Evolutionary conservation across 1,140 invertebrate genomes (phyloP).

Genomic region (Aphaenogaster rudis): DNA sequence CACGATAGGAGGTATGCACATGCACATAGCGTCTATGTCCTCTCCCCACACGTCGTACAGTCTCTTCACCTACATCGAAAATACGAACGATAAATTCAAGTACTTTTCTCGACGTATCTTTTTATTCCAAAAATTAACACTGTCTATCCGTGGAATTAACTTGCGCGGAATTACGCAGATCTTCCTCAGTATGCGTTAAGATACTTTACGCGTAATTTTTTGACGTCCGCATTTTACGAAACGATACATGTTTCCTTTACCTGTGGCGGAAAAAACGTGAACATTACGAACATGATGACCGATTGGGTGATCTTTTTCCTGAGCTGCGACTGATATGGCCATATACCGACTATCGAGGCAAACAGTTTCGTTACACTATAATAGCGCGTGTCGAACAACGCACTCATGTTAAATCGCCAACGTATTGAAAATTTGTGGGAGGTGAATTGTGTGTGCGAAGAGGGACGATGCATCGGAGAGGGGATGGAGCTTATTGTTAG

Average conservation of each 20-base stretch:
- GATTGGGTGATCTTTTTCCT: background rate
- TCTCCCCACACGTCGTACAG: constrained; percentile 4
- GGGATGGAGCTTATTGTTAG: background rate
- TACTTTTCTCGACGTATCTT: background rate
- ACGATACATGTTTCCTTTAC: background rate
- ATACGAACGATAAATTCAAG: background rate
- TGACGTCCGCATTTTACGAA: background rate
- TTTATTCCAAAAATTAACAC: background rate
- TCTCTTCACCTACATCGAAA: background rate
- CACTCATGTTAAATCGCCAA: background rate
- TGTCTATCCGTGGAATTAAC: background rate
- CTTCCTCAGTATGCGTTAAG: background rate
- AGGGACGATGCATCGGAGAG: background rate
- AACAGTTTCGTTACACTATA: background rate
- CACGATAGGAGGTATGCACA: background rate
- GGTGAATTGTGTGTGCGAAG: background rate
- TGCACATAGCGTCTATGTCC: background rate
- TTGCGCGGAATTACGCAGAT: background rate
- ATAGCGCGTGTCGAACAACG: background rate
- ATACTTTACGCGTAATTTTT: background rate
- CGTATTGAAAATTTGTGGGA: background rate
- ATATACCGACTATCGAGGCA: background rate
- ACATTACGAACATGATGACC: background rate
- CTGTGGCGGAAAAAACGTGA: background rate
- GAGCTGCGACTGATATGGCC: constrained; percentile 7